Evolutionary conservation across 1,140 invertebrate species (phyloP), one percentile per base, ranked within the genome.

Genomic region (Trichonephila clavipes): DNA sequence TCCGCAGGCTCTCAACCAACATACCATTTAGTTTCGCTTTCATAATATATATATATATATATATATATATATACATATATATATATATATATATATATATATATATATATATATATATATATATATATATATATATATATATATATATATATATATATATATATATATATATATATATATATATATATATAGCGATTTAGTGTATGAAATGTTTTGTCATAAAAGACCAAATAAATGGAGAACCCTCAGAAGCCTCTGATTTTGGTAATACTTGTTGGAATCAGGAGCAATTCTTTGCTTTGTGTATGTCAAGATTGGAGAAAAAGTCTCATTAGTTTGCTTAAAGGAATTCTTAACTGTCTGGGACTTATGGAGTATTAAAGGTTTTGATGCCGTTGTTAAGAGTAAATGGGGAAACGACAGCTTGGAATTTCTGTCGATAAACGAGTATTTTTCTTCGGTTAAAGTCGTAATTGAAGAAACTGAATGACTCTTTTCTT

Each of bases 391-490:
- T 34, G 72, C 14, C 24, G 28, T 77, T 77, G 72, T 77, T 77
- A 77, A 77, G 28, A 34, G 72, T 34, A 72, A 72, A 72, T 72
- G 69, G 69, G 28, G 69, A 77, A 77, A 77, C 72, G 72, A 77
- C 72, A 77, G 72, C 72, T 77, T 77, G 72, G 72, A 77, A 77
- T 19, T 77, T 77, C 34, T 77, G 72, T 77, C 72, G 72, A 77
- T 77, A 77, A 77, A 77, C 34, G 72, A 77, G 24, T 77, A 77
- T 77, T 77, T 77, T 77, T 77, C 72, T 77, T 14, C 72, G 34
- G 72, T 77, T 77, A 77, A 34, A 19, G 28, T 34, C 28, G 28
- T 77, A 77, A 77, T 77, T 77, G 72, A 77, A 77, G 72, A 40
- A 77, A 77, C 5, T 77, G 72, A 77, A 28, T 16, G 18, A 40